Evolutionary conservation across 2,797 vertebrate genomes (phyloP).

Genomic region (Dermochelys coriacea): DNA sequence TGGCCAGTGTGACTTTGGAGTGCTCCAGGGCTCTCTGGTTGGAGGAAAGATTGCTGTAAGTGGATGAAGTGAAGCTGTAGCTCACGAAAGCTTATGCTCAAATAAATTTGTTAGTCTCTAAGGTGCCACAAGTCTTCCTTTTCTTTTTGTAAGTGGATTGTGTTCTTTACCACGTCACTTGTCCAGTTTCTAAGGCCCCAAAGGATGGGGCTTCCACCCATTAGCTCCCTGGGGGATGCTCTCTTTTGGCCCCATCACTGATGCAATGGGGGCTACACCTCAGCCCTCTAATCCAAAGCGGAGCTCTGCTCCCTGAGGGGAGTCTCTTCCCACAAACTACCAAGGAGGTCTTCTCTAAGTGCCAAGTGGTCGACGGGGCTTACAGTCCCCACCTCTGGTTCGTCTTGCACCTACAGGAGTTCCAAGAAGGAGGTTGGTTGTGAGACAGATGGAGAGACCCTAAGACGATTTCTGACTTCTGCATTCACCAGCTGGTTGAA

Average conservation of each 20-base stretch:
- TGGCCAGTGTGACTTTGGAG: neutral
- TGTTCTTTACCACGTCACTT: neutral
- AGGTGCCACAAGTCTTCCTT: no score
- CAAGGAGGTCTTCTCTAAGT: neutral
- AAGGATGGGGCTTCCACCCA: neutral
- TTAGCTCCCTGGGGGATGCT: no score
- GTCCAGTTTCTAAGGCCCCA: neutral
- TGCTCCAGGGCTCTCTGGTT: neutral
- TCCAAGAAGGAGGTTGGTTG: neutral
- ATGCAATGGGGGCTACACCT: neutral
- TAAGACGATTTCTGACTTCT: neutral
- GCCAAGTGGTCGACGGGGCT: neutral
- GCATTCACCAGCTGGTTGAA: accelerated
- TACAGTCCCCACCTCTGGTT: neutral
- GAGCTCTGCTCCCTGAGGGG: no score
- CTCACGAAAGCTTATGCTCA: no score
- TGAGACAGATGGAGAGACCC: neutral
- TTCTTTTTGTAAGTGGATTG: neutral
- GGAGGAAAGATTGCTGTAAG: neutral
- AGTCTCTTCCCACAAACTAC: neutral
- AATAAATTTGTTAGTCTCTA: no score
- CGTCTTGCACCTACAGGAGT: neutral
- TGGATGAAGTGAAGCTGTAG: neutral
- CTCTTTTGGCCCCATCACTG: neutral
- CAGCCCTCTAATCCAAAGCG: no score